Evolutionary conservation across 2,797 vertebrate genomes (phyloP).

Genomic region (Spea hammondii): DNA sequence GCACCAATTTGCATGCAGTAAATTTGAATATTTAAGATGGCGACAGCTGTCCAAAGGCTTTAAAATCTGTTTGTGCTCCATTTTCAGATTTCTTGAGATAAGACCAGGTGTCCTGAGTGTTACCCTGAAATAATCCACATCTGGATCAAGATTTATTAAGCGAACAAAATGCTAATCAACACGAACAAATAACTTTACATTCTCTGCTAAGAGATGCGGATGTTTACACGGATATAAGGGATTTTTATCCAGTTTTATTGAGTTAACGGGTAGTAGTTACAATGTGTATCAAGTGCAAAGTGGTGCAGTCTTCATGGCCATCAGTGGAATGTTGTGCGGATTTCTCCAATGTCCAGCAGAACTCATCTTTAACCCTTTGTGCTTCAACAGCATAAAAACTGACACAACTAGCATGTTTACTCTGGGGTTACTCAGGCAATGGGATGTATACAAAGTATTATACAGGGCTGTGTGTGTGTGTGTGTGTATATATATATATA

Average conservation of each 20-base stretch:
- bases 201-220: background rate
- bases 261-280: too few relatives aligned
- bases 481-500: background rate
- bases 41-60: too few relatives aligned
- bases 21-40: too few relatives aligned
- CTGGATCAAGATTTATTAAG: background rate
- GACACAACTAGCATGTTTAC: background rate
- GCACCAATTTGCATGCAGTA: too few relatives aligned
- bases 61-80: background rate
- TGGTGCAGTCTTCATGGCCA: too few relatives aligned
- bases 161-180: background rate
- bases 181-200: background rate
- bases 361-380: too few relatives aligned
- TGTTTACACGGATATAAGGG: background rate
- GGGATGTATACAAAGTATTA: background rate
- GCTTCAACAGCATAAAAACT: too few relatives aligned
- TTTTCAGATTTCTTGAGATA: conserved; percentile 34
- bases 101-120: conserved; percentile 33
- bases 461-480: background rate
- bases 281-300: too few relatives aligned
- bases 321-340: too few relatives aligned
- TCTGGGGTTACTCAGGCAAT: background rate
- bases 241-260: background rate
- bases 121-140: conserved; percentile 16
- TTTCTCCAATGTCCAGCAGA: too few relatives aligned